These are phyloP conservation scores for Zophobas atratus DNA, from an alignment of 1,140 invertebrate species.

Conservation along the genomic window DNA sequence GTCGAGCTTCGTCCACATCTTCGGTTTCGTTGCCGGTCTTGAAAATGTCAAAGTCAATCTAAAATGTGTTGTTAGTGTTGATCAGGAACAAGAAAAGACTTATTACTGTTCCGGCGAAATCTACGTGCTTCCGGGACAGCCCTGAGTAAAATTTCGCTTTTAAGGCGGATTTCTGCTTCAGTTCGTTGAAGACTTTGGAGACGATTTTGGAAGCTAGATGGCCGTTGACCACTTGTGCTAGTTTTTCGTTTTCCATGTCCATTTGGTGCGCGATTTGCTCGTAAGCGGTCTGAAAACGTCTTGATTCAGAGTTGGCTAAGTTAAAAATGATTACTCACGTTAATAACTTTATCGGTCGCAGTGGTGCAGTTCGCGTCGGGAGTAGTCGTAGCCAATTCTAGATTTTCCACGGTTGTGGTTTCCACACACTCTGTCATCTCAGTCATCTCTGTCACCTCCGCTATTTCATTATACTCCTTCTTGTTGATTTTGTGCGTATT, in stretches of 20 bases:
- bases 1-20: constrained; percentile 9
- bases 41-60: constrained; percentile 32
- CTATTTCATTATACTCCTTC: constrained; percentile 7
- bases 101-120: constrained; percentile 25
- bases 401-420: no score
- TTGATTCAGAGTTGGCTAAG: background rate
- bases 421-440: background rate
- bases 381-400: background rate
- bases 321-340: background rate
- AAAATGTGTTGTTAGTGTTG: constrained; percentile 9
- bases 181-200: constrained; percentile 11
- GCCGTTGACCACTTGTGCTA: constrained; percentile 25
- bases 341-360: background rate
- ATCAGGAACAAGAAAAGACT: background rate
- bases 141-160: constrained; percentile 31
- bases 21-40: constrained; percentile 18
- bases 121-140: constrained; percentile 21
- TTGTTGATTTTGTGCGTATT: constrained; percentile 8
- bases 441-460: background rate
- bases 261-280: constrained; percentile 24
- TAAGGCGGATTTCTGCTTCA: constrained; percentile 2
- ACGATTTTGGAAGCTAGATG: constrained; percentile 33
- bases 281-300: constrained; percentile 14
- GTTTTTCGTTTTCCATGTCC: constrained; percentile 28
- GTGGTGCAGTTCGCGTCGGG: background rate